These are phyloP conservation scores for Pontoporia blainvillei DNA, from an alignment of 2,113 vertebrate species.

Conservation along the genomic window DNA sequence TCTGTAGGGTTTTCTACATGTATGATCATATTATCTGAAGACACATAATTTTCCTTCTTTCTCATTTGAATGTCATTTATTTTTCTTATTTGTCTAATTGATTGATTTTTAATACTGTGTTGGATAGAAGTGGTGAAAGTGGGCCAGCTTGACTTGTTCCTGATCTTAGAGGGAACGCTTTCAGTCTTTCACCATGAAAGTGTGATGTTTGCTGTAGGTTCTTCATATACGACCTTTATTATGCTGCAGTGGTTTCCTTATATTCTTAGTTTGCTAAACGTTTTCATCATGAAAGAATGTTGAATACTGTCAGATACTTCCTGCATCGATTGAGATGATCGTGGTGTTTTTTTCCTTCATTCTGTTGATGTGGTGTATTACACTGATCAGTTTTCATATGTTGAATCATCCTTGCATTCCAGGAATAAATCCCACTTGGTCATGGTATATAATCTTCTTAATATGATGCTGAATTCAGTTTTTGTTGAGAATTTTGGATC, in stretches of 20 bases:
- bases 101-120: background rate
- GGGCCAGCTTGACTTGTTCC: background rate
- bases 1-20: background rate
- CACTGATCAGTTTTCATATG: background rate
- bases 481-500: background rate
- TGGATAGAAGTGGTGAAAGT: background rate
- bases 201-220: background rate
- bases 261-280: background rate
- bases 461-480: background rate
- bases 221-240: background rate
- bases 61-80: background rate
- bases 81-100: background rate
- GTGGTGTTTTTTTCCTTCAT: background rate
- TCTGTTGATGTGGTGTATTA: background rate
- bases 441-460: background rate
- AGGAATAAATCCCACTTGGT: background rate
- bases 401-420: background rate
- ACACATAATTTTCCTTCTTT: background rate
- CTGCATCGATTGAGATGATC: background rate
- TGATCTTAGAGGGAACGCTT: background rate
- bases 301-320: background rate
- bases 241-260: background rate
- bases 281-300: background rate
- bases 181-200: background rate
- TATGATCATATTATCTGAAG: background rate